A percentile compares a stretch with the other conserved stretches of the same genome.
Conservation (phyloP, 2,888 invertebrate genomes). For the Patella ulyssiponensis region DNA sequence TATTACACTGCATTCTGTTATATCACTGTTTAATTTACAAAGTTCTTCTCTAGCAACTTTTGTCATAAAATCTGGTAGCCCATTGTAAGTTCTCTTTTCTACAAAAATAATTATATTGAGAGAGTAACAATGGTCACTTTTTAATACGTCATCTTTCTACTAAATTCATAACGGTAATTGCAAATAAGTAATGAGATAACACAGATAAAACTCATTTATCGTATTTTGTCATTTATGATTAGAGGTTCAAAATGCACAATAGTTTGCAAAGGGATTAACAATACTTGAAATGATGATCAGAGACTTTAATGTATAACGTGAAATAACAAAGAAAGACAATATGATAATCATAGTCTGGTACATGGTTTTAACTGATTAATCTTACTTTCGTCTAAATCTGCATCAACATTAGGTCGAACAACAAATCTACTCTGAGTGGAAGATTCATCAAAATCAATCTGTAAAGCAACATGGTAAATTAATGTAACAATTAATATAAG, state of each 20-base stretch:
- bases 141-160: background rate
- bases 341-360: too few relatives aligned
- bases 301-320: too few relatives aligned
- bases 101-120: constrained; percentile 34
- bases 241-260: too few relatives aligned
- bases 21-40: constrained; percentile 76
- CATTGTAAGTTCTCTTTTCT: constrained; percentile 82
- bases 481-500: too few relatives aligned
- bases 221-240: too few relatives aligned
- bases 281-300: too few relatives aligned
- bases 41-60: constrained; percentile 82
- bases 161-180: background rate
- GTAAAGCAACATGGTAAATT: constrained; percentile 25
- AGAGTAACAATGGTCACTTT: background rate
- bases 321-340: too few relatives aligned
- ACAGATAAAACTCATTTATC: too few relatives aligned
- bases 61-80: constrained; percentile 82
- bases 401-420: constrained; percentile 83
- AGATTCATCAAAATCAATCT: constrained; percentile 74
- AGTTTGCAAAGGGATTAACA: too few relatives aligned
- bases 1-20: constrained; percentile 71
- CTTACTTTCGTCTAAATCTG: constrained; percentile 80
- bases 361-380: too few relatives aligned
- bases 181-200: background rate
- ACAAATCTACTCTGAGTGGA: constrained; percentile 78